phyloP scores from a whole-genome alignment of 2,888 invertebrate species.

The Drosophila picticornis region DNA sequence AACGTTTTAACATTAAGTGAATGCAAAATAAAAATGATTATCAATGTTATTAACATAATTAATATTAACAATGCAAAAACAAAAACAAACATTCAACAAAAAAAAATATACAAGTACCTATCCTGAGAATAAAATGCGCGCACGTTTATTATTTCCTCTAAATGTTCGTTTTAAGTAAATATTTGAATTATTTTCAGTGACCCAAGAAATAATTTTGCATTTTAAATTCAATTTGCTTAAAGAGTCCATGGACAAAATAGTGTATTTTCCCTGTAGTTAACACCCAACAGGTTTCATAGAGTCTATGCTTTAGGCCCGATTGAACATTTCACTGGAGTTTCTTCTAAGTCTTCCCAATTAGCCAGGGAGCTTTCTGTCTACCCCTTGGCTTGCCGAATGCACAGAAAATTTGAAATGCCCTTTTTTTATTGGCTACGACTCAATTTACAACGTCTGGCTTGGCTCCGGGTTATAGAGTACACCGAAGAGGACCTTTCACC shows the following conservation, averaged over 20 bases:
- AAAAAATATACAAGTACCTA: slow-evolving; percentile 84
- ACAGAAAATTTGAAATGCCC: neutral
- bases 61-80: slow-evolving; percentile 80
- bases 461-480: neutral
- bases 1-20: slow-evolving; percentile 77
- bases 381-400: neutral
- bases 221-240: neutral
- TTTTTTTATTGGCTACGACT: neutral
- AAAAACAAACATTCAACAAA: slow-evolving; percentile 55
- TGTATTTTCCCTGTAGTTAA: neutral
- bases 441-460: neutral
- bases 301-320: neutral
- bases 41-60: slow-evolving; percentile 85
- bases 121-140: slow-evolving; percentile 83
- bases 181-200: neutral
- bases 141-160: slow-evolving; percentile 83
- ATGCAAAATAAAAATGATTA: slow-evolving; percentile 75
- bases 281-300: neutral
- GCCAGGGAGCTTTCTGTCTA: neutral
- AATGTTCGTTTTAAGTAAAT: slow-evolving; percentile 68
- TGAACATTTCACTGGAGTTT: neutral
- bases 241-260: neutral
- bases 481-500: neutral
- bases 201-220: neutral
- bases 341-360: neutral